Evolutionary conservation across 1,140 invertebrate species (phyloP).

Genomic region (Nebria ingens): DNA sequence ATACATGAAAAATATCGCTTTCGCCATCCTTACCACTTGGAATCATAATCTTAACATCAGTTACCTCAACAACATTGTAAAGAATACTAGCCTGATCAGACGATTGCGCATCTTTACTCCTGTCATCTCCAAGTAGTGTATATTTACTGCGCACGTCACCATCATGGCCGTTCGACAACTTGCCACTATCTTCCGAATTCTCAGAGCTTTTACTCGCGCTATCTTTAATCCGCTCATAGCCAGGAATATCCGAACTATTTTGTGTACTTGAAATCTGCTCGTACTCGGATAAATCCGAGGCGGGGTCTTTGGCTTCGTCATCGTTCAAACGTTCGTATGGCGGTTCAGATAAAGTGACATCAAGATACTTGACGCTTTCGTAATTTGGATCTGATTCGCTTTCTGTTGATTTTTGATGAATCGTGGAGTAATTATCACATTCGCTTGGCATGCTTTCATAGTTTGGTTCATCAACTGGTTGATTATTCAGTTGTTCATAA

Average conservation of each 20-base stretch:
- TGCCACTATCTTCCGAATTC: neutral
- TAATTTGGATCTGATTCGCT: conserved; percentile 48
- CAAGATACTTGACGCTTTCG: conserved; percentile 44
- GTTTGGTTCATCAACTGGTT: conserved; percentile 37
- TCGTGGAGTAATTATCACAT: conserved; percentile 38
- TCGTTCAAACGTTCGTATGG: conserved; percentile 39
- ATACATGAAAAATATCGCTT: conserved; percentile 5
- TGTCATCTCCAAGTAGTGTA: no score
- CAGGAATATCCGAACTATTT: conserved; percentile 22
- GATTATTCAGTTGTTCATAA: conserved; percentile 14
- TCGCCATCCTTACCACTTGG: neutral
- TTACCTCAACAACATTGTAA: no score
- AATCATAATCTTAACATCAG: neutral
- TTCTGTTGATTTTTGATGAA: conserved; percentile 44
- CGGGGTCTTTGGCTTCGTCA: conserved; percentile 13
- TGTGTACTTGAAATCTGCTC: conserved; percentile 12
- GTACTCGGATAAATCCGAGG: neutral
- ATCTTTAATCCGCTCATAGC: conserved; percentile 20
- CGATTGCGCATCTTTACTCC: no score
- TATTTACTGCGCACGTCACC: neutral
- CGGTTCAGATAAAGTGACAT: conserved; percentile 37
- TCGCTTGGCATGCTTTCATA: conserved; percentile 62
- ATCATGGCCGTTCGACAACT: neutral
- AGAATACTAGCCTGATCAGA: no score
- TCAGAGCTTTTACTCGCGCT: neutral